A percentile compares a stretch with the other conserved stretches of the same genome.
These are phyloP conservation scores for Drosophila rellima DNA, from an alignment of 2,888 invertebrate species.

Conservation along the genomic window DNA sequence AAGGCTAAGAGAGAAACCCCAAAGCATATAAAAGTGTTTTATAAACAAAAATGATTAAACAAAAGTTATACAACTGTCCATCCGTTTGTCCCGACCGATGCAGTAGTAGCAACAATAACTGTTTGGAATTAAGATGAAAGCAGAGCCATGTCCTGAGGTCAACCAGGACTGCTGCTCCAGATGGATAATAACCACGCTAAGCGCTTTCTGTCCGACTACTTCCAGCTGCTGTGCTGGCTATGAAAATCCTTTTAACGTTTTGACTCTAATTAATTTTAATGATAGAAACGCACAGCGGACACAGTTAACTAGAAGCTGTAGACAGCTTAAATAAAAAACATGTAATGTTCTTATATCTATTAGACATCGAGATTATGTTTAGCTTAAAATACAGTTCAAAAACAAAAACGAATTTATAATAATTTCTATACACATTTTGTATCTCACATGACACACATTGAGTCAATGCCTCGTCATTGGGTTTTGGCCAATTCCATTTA, in stretches of 20 bases:
- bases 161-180: slow-evolving; percentile 34
- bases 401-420: slow-evolving; percentile 18
- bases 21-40: slow-evolving; percentile 61
- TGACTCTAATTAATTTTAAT: slow-evolving; percentile 84
- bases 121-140: slow-evolving; percentile 19
- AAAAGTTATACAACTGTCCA: slow-evolving; percentile 60
- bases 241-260: slow-evolving; percentile 74
- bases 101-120: slow-evolving; percentile 24
- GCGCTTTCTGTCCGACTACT: slow-evolving; percentile 6
- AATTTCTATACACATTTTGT: slow-evolving; percentile 67
- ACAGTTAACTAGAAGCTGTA: slow-evolving; percentile 33
- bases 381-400: slow-evolving; percentile 6
- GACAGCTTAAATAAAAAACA: slow-evolving; percentile 23
- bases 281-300: slow-evolving; percentile 59
- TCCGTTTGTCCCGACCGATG: slow-evolving; percentile 7
- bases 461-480: slow-evolving; percentile 47
- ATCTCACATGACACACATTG: slow-evolving; percentile 35
- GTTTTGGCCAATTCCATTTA: slow-evolving; percentile 81
- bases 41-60: slow-evolving; percentile 77
- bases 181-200: slow-evolving; percentile 53
- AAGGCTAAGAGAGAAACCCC: slow-evolving; percentile 18
- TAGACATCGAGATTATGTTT: background rate
- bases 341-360: slow-evolving; percentile 10
- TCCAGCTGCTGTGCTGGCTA: slow-evolving; percentile 33
- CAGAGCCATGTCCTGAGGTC: slow-evolving; percentile 27